phyloP scores from a whole-genome alignment of 2,113 vertebrate species.

The Hyla sarda region DNA sequence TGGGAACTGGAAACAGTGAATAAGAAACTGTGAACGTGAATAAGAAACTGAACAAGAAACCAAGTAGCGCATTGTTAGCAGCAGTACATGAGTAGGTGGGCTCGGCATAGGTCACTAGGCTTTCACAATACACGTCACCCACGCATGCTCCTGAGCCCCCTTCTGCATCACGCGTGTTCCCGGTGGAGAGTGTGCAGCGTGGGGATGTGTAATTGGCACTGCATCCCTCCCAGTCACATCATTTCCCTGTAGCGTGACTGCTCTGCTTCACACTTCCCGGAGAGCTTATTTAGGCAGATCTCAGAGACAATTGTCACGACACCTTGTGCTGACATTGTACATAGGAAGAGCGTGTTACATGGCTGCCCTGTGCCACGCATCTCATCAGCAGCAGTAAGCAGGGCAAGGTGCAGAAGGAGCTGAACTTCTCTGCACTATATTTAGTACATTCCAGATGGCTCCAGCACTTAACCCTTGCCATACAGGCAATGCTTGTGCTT shows the following conservation, averaged over 20 bases:
- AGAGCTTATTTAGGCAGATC: conserved; percentile 76
- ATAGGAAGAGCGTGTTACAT: conserved; percentile 74
- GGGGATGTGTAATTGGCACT: conserved; percentile 42
- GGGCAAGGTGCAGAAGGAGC: conserved; percentile 25
- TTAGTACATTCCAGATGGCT: conserved; percentile 8
- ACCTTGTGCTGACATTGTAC: conserved; percentile 73
- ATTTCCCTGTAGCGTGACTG: conserved; percentile 63
- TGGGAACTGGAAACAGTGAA: background rate
- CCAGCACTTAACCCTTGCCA: conserved; percentile 24
- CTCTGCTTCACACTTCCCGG: conserved; percentile 61
- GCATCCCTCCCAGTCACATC: conserved; percentile 36
- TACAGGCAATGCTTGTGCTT: background rate
- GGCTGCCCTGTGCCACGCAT: conserved; percentile 76
- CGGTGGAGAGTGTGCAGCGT: conserved; percentile 22
- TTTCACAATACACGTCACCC: conserved; percentile 18
- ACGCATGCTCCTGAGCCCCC: background rate
- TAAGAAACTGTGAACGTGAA: background rate
- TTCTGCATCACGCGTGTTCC: conserved; percentile 36
- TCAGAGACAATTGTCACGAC: conserved; percentile 78
- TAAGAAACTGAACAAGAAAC: background rate
- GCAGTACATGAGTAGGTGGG: conserved; percentile 4
- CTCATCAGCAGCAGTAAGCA: conserved; percentile 72
- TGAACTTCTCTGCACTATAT: background rate
- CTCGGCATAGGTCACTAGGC: background rate
- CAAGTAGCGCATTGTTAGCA: background rate